Evolutionary conservation across 53 echinoderm and acorn worm genomes (phyloP).

Genomic region (Zoroaster sp.): DNA sequence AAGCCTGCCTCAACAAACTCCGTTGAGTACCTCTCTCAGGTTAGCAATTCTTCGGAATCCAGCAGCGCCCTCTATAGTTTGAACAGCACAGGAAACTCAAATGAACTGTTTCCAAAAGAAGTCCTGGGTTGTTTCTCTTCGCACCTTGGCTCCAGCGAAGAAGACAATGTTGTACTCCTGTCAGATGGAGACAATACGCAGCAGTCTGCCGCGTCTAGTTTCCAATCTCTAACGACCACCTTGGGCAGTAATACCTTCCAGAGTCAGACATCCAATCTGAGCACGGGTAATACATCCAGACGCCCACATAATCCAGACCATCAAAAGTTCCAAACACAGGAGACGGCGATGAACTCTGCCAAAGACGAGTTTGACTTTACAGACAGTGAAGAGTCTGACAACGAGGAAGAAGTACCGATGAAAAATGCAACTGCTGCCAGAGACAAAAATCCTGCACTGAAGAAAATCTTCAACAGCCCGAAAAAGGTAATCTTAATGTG

Average conservation of each 20-base stretch:
- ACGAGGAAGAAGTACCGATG: not conserved
- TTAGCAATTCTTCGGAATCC: slow-evolving; percentile 17
- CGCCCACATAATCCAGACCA: not conserved
- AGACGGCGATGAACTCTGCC: slow-evolving; percentile 22
- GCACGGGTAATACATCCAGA: slow-evolving; percentile 1
- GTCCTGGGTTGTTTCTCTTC: not conserved
- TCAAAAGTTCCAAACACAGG: not conserved
- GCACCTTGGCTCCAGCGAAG: slow-evolving; percentile 18
- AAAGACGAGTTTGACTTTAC: slow-evolving; percentile 93
- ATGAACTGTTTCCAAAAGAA: not conserved
- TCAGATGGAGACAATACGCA: slow-evolving; percentile 2
- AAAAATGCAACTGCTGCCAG: not conserved
- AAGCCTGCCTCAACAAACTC: slow-evolving; percentile 39
- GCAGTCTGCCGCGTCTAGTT: not conserved
- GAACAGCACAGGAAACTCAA: slow-evolving; percentile 1
- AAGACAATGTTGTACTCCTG: not conserved
- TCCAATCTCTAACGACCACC: not conserved
- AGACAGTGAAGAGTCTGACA: slow-evolving; percentile 54
- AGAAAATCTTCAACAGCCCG: slow-evolving; percentile 84
- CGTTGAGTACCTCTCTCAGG: slow-evolving; percentile 41
- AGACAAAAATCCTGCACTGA: slow-evolving; percentile 14
- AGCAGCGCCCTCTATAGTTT: slow-evolving; percentile 40
- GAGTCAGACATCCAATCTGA: not conserved
- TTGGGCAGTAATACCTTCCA: not conserved
- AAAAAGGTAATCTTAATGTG: slow-evolving; percentile 69